Evolutionary conservation across 2,797 vertebrate genomes (phyloP).

Genomic region (Protosalanx chinensis): DNA sequence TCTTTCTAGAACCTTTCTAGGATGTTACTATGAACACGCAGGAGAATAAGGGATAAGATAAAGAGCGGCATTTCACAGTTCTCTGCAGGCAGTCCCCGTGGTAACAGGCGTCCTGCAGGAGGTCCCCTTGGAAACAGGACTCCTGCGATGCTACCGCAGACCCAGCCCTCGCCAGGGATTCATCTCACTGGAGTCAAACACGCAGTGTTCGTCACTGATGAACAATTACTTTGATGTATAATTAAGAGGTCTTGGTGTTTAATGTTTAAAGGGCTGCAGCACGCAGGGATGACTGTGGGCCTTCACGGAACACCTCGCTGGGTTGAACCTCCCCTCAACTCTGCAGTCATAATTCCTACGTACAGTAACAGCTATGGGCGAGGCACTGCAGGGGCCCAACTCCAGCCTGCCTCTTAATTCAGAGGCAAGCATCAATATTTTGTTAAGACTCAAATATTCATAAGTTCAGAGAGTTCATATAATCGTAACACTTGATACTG

Average conservation of each 20-base stretch:
- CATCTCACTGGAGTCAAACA: conserved; percentile 4
- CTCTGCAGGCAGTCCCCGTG: background rate
- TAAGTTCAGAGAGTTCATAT: conserved; percentile 24
- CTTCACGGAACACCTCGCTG: conserved; percentile 26
- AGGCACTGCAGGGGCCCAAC: background rate
- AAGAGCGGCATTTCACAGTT: conserved; percentile 6
- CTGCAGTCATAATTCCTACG: conserved; percentile 34
- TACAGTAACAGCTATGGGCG: conserved; percentile 11
- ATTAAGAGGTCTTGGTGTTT: conserved; percentile 52
- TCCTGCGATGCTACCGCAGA: background rate
- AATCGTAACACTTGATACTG: conserved; percentile 31
- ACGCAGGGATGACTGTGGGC: conserved; percentile 8
- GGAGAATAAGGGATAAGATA: conserved; percentile 11
- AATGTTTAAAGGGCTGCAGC: conserved; percentile 53
- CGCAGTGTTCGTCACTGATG: conserved; percentile 38
- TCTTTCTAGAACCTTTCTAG: background rate
- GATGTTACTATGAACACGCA: conserved; percentile 15
- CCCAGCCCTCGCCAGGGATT: background rate
- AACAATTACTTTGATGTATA: conserved; percentile 65
- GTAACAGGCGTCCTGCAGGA: conserved; percentile 1
- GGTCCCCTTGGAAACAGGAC: background rate
- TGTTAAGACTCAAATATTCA: conserved; percentile 21
- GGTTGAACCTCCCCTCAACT: conserved; percentile 6
- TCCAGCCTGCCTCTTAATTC: conserved; percentile 14
- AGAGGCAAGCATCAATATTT: conserved; percentile 31